Conservation (phyloP, 2,113 vertebrate genomes). For the Scomber colias region DNA sequence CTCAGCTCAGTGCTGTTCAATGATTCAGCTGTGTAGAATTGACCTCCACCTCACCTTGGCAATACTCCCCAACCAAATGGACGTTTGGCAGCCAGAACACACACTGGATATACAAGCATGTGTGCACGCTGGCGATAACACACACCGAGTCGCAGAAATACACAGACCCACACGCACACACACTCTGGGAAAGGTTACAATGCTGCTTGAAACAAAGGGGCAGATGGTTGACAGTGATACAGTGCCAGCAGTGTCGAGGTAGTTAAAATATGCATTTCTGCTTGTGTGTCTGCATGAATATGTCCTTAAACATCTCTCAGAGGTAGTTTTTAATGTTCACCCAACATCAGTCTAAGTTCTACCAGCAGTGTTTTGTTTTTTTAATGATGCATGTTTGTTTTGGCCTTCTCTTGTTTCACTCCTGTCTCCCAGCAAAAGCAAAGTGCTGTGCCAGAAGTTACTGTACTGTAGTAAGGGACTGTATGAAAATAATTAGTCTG, state of each 20-base stretch:
- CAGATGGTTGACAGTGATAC: conserved; percentile 76
- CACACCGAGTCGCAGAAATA: conserved; percentile 35
- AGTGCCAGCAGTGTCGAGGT: conserved; percentile 63
- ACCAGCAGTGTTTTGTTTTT: conserved; percentile 42
- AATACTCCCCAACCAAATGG: conserved; percentile 72
- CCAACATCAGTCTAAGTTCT: conserved; percentile 44
- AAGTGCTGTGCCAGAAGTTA: conserved; percentile 43
- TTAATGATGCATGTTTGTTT: conserved; percentile 48
- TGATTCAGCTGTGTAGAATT: conserved; percentile 75
- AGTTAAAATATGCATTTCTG: conserved; percentile 70
- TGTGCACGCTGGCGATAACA: conserved; percentile 64
- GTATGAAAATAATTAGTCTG: too few species aligned
- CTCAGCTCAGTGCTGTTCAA: conserved; percentile 66
- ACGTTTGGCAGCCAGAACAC: conserved; percentile 73
- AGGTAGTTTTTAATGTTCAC: conserved; percentile 43
- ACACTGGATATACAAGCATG: conserved; percentile 69
- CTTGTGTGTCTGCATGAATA: conserved; percentile 42
- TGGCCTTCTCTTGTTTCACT: conserved; percentile 19
- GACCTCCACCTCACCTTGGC: conserved; percentile 82
- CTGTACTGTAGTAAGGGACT: not conserved
- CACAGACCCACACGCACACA: conserved; percentile 22
- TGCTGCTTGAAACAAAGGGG: conserved; percentile 77
- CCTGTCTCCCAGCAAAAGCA: conserved; percentile 12
- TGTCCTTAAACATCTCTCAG: conserved; percentile 38
- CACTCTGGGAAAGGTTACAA: conserved; percentile 74